These are phyloP conservation scores for Xestia xanthographa DNA, from an alignment of 2,888 invertebrate species.

Conservation along the genomic window DNA sequence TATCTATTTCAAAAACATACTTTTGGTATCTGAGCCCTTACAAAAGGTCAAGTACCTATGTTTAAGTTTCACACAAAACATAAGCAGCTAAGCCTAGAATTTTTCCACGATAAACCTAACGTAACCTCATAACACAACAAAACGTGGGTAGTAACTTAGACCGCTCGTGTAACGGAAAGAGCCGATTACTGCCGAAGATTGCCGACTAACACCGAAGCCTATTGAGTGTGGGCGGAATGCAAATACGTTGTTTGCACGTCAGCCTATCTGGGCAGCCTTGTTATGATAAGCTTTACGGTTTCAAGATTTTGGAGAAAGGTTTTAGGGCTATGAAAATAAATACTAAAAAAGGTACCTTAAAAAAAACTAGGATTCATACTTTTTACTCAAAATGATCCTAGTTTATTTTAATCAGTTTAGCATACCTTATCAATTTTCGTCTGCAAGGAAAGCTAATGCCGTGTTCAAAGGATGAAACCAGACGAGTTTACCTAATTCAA, in stretches of 20 bases:
- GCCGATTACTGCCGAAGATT: slow-evolving; percentile 66
- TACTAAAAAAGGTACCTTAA: neutral
- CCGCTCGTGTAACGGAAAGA: slow-evolving; percentile 57
- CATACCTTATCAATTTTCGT: neutral
- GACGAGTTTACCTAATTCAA: too few relatives aligned
- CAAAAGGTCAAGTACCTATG: neutral
- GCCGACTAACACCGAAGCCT: slow-evolving; percentile 38
- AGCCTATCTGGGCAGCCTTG: slow-evolving; percentile 48
- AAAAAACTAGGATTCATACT: too few relatives aligned
- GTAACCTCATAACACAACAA: slow-evolving; percentile 42
- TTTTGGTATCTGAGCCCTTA: neutral
- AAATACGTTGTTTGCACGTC: slow-evolving; percentile 69
- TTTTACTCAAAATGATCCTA: too few relatives aligned
- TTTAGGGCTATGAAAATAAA: neutral
- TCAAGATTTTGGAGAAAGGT: slow-evolving; percentile 4
- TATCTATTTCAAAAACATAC: neutral
- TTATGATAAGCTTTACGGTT: slow-evolving; percentile 29
- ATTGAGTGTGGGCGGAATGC: slow-evolving; percentile 63
- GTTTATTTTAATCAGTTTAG: neutral
- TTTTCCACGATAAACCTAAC: slow-evolving; percentile 5
- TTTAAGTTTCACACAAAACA: slow-evolving; percentile 8
- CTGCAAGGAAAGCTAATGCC: neutral
- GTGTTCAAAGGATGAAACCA: neutral
- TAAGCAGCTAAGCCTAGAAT: neutral
- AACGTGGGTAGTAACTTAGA: slow-evolving; percentile 54